These are phyloP conservation scores for Protobothrops flavoviridis DNA, from an alignment of 2,113 vertebrate genomes.

Conservation along the genomic window DNA sequence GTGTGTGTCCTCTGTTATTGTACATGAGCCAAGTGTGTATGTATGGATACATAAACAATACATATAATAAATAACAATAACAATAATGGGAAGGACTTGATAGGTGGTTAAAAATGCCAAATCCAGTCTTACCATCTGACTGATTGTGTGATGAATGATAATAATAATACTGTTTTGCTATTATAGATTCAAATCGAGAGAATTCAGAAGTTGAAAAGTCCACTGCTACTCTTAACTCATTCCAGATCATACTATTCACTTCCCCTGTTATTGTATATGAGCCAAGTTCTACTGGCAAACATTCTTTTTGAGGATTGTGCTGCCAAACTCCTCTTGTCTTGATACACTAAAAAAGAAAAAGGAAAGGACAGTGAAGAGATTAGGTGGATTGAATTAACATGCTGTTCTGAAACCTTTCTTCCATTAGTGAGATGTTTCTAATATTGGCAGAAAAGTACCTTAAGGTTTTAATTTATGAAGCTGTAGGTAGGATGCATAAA, in stretches of 20 bases:
- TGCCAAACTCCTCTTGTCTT: background rate
- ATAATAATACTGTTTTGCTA: background rate
- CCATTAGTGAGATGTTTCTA: slow-evolving; percentile 3
- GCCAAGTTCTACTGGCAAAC: background rate
- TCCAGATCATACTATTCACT: slow-evolving; percentile 1
- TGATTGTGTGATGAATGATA: background rate
- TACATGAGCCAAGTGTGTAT: background rate
- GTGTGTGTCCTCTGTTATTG: background rate
- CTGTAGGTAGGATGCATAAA: background rate
- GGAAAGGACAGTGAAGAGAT: background rate
- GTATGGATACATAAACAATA: background rate
- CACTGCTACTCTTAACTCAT: background rate
- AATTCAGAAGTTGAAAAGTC: background rate
- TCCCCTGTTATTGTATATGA: background rate
- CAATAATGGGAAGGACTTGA: background rate
- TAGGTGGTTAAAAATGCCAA: background rate
- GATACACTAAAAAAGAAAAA: background rate
- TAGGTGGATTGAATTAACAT: background rate
- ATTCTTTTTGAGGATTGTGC: background rate
- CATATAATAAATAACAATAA: background rate
- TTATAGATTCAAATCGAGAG: background rate
- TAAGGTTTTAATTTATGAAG: slow-evolving; percentile 6
- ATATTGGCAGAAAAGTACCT: background rate
- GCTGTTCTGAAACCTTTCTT: background rate
- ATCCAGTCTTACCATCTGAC: background rate